These are phyloP conservation scores for Magallana angulata DNA, from an alignment of 1,140 invertebrate species.

Conservation along the genomic window DNA sequence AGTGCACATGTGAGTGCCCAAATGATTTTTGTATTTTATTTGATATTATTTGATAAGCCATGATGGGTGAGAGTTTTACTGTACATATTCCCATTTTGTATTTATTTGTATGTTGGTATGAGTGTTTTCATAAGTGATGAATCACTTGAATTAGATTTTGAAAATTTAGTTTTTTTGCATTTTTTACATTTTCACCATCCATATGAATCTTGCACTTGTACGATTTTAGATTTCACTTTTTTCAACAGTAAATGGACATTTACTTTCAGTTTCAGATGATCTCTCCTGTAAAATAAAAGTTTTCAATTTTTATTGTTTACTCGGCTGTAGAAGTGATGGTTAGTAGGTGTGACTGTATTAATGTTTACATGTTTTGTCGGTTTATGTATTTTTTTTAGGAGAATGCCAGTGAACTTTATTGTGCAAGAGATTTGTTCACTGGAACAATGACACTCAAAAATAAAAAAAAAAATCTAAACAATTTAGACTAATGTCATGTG, in stretches of 20 bases:
- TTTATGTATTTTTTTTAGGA: neutral
- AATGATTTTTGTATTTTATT: neutral
- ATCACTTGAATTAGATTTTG: neutral
- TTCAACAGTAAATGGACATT: constrained; percentile 2
- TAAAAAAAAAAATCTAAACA: neutral
- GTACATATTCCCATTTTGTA: neutral
- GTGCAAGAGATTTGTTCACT: neutral
- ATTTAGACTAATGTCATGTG: no score
- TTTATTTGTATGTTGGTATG: constrained; percentile 14
- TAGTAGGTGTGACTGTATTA: neutral
- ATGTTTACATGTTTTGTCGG: neutral
- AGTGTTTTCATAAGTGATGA: constrained; percentile 9
- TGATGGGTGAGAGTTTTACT: neutral
- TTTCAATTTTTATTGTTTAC: neutral
- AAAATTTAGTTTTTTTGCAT: neutral
- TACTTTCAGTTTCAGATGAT: constrained; percentile 34
- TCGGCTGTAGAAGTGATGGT: neutral
- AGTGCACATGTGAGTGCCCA: neutral
- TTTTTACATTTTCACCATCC: neutral
- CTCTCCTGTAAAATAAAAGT: constrained; percentile 12
- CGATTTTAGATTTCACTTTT: neutral
- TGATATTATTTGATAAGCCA: neutral
- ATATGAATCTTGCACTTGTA: neutral
- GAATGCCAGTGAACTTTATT: neutral
- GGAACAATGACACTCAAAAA: neutral